Base-by-base conservation (phyloP, 2,888 invertebrate genomes). In the Drosophila bunnanda region DNA sequence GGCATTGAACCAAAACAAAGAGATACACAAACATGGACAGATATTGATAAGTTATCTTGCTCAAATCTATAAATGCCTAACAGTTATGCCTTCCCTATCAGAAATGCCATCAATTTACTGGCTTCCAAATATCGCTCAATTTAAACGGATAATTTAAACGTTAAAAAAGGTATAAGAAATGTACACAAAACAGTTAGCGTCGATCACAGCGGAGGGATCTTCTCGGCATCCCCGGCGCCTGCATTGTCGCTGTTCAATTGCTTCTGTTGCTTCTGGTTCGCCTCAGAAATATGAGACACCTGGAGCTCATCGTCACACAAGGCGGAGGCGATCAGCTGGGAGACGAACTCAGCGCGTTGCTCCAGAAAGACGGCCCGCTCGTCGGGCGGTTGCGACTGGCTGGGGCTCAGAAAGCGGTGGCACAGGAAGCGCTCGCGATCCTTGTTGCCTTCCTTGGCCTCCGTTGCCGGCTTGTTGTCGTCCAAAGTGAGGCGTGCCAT, bases 261-360 rank as follows among this genome's bases (percentile, higher is more conserved):
- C 3, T 4, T 12, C 28, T 34, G 39, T n/a, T 15, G 6, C 46
- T 66, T 64, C 5, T 20, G 32, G 13, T 3, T 30, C 1, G 13
- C 9, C 10, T 17, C 44, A 8, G 2, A 30, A 9, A 34, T 13
- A 0, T 20, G 15, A 3, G 50, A 22, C 13, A 55, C n/a, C 41
- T 43, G 41, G 17, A 82, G 68, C 7, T 84, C 57, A 36, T 84
- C 83, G 30, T 80, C 82, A n/a, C 71, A 67, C 17, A 86, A 56
- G 13, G 83, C 71, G 17, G 85, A 86, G 13, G 76, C 71, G 3
- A 86, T 9, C 17, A 86, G 57, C 15, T 86, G 87, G 38, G 82
- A 54, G 4, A 86, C 85, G 15, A 87, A 86, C 4, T 86, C 85
- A 6, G 85, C 75, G 2, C 85, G 87, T 4, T 81, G 62, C 0